Conservation (phyloP, 2,113 vertebrate species). For the Aix galericulata region DNA sequence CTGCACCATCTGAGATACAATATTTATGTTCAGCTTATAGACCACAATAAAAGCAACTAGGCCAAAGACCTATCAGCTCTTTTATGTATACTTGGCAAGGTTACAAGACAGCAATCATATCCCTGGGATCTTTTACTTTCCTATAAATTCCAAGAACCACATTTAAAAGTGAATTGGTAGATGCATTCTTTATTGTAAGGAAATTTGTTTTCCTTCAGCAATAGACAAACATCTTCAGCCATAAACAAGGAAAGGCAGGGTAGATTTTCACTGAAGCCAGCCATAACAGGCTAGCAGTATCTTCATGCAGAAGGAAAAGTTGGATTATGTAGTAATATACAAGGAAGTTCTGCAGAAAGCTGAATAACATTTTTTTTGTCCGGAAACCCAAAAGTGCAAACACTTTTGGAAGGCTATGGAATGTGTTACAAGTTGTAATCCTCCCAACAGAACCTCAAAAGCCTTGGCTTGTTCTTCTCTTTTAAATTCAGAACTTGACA, state of each 20-base stretch:
- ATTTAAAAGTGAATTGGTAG: slow-evolving; percentile 30
- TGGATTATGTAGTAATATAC: neutral
- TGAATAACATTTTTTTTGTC: neutral
- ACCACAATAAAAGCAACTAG: neutral
- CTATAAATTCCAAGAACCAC: neutral
- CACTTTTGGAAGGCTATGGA: slow-evolving; percentile 9
- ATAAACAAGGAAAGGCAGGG: neutral
- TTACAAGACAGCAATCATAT: slow-evolving; percentile 10
- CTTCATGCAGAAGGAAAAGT: neutral
- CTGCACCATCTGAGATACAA: neutral
- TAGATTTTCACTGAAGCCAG: neutral
- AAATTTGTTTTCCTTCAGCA: slow-evolving; percentile 37
- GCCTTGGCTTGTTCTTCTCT: slow-evolving; percentile 51
- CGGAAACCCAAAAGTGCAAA: neutral
- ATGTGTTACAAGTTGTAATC: slow-evolving; percentile 41
- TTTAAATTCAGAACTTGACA: slow-evolving; percentile 55
- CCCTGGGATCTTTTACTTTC: slow-evolving; percentile 1
- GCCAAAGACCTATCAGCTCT: slow-evolving; percentile 32
- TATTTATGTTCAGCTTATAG: neutral
- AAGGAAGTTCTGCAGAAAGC: slow-evolving; percentile 3
- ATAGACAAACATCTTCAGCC: neutral
- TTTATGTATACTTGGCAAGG: slow-evolving; percentile 17
- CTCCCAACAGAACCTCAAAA: slow-evolving; percentile 64
- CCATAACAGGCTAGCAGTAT: neutral
- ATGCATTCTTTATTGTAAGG: neutral